Conservation (phyloP, 2,888 invertebrate genomes). For the Drosophila affinis region DNA sequence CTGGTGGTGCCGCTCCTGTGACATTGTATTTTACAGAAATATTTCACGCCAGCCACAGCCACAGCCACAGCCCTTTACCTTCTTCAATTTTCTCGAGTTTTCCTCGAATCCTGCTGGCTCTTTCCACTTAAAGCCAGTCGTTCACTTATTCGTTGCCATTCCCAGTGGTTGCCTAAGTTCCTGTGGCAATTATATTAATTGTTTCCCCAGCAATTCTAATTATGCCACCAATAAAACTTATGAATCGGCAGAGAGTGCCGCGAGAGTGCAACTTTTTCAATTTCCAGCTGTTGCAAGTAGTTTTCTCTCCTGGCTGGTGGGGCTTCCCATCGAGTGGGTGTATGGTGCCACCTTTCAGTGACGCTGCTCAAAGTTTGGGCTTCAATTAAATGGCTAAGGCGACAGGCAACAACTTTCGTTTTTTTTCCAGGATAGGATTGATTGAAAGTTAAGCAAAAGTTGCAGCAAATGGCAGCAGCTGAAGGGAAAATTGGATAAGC, state of each 20-base stretch:
- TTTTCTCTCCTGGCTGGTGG: conserved; percentile 1
- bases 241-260: conserved; percentile 20
- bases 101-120: neutral
- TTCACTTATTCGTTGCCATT: conserved; percentile 12
- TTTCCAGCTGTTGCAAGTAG: conserved; percentile 41
- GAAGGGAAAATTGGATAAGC: conserved; percentile 5
- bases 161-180: conserved; percentile 24
- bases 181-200: conserved; percentile 42
- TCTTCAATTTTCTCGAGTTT: conserved; percentile 11
- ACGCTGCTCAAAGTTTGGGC: conserved; percentile 18
- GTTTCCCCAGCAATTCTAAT: conserved; percentile 36
- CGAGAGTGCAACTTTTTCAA: conserved; percentile 54
- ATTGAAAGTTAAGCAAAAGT: conserved; percentile 20
- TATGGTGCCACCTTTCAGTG: conserved; percentile 2
- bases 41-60: conserved; percentile 31
- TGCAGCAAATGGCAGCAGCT: neutral
- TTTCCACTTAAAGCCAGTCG: conserved; percentile 25
- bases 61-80: conserved; percentile 6
- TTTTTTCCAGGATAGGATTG: neutral
- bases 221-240: conserved; percentile 35
- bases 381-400: neutral
- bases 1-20: conserved; percentile 33
- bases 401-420: conserved; percentile 3
- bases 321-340: neutral
- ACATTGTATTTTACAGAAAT: conserved; percentile 42